Base-by-base conservation (phyloP, 2,797 vertebrate genomes). In the Enteromius afrohamiltoni region DNA sequence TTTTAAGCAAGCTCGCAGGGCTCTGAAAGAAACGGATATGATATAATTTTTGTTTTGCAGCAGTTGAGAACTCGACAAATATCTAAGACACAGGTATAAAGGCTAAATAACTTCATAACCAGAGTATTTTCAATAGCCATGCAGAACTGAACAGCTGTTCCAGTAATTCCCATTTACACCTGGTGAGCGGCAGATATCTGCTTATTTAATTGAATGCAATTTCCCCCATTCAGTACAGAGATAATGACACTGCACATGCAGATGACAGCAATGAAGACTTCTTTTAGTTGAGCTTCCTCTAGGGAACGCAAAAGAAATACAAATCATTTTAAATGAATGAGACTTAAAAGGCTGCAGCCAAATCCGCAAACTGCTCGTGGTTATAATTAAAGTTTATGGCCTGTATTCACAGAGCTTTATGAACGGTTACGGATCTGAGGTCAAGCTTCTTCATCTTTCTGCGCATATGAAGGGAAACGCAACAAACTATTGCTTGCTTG, bases 241-340 rank as follows among this genome's bases (percentile, higher is more conserved):
- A 42, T 53, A 58, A 70, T 45, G 19, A 51, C 47, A 40, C 34
- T n/a, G 51, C 65, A 80, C 37, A 55, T 67, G 47, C 21, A 23
- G 47, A 51, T 79, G 23, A 29, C n/a, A 42, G 49, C 65, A 55
- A 81, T 6, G 19, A 49, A 21, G 62, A 3, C 29, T 0, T 70
- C 40, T 42, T 60, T 58, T 14, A 14, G 34, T 55, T 58, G 58
- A 80, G 14, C 49, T n/a, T 60, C 51, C 47, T 31, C 4, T 0
- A 71, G 53, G 53, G 51, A 71, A 62, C 31, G 13, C 67, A 19
- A 31, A 62, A 47, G 3, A 51, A 79, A 68, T n/a, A 51, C 68
- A 40, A 79, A 79, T 79, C 11, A 51, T 79, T 67, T 55, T 77
- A 62, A 77, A 77, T 71, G 40, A 81, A 79, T 17, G 21, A 53